A percentile compares a stretch with the other conserved stretches of the same genome.
These are phyloP conservation scores for Manis crassicaudata DNA, from an alignment of 2,797 vertebrate genomes.

Conservation along the genomic window DNA sequence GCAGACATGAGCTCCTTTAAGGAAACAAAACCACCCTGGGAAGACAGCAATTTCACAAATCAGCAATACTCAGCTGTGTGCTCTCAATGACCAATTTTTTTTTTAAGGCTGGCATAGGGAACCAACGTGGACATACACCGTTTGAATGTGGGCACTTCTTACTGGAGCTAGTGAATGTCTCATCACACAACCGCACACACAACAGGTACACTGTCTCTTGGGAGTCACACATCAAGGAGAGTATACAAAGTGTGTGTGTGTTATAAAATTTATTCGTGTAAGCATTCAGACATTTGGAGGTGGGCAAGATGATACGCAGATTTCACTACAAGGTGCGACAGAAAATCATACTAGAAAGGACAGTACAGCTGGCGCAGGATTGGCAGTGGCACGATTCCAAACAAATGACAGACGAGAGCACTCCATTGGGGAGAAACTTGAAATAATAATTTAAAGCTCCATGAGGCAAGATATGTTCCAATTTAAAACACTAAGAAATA, in stretches of 20 bases:
- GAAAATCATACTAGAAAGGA: constrained; percentile 61
- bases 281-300: constrained; percentile 74
- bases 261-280: constrained; percentile 80
- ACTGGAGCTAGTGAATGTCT: not conserved
- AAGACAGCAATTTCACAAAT: not conserved
- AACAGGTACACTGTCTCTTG: not conserved
- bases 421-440: constrained; percentile 53
- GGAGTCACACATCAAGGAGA: constrained; percentile 59
- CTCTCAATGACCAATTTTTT: not conserved
- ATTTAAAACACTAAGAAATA: constrained; percentile 81
- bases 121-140: not conserved
- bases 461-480: constrained; percentile 73
- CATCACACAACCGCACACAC: not conserved
- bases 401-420: constrained; percentile 56
- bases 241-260: constrained; percentile 67
- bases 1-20: fast-evolving
- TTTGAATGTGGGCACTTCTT: not conserved
- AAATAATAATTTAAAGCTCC: constrained; percentile 82
- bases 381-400: constrained; percentile 78
- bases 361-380: constrained; percentile 34
- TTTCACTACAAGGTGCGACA: constrained; percentile 71
- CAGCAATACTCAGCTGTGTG: fast-evolving
- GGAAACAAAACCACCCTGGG: not conserved
- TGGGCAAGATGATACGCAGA: constrained; percentile 60
- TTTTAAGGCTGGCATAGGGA: not conserved